Conservation (phyloP, 2,797 vertebrate genomes). For the Anguilla anguilla region DNA sequence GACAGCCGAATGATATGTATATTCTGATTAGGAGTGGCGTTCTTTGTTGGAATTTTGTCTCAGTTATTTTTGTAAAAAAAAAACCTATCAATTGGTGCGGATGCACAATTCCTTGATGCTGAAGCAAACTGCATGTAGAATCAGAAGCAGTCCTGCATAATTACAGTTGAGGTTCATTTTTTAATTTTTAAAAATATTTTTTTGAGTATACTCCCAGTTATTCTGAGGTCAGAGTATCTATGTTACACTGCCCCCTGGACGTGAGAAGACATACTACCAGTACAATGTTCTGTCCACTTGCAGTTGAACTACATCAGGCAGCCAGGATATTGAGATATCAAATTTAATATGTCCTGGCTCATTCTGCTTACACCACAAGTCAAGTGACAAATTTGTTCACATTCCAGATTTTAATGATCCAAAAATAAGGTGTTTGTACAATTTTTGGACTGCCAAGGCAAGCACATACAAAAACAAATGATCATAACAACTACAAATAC, state of each 20-base stretch:
- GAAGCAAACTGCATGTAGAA: not conserved
- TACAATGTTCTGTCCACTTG: not conserved
- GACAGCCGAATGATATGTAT: conserved; percentile 14
- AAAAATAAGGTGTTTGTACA: not conserved
- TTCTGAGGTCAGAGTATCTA: not conserved
- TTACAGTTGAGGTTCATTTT: not conserved
- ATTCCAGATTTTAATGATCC: not conserved
- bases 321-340: not conserved
- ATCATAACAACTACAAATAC: too few relatives aligned
- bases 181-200: not conserved
- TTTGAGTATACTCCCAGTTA: not conserved
- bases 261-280: conserved; percentile 14
- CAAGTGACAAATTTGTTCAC: not conserved
- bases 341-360: conserved; percentile 5
- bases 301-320: not conserved
- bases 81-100: conserved; percentile 6
- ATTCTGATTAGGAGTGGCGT: conserved; percentile 28
- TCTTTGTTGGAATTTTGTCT: conserved; percentile 16
- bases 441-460: too few relatives aligned
- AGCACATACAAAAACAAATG: too few relatives aligned
- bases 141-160: conserved; percentile 29
- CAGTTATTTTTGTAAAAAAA: conserved; percentile 27
- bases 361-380: conserved; percentile 4
- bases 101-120: not conserved
- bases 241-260: conserved; percentile 58